phyloP scores from a whole-genome alignment of 2,113 vertebrate species.

The Otolemur garnettii region DNA sequence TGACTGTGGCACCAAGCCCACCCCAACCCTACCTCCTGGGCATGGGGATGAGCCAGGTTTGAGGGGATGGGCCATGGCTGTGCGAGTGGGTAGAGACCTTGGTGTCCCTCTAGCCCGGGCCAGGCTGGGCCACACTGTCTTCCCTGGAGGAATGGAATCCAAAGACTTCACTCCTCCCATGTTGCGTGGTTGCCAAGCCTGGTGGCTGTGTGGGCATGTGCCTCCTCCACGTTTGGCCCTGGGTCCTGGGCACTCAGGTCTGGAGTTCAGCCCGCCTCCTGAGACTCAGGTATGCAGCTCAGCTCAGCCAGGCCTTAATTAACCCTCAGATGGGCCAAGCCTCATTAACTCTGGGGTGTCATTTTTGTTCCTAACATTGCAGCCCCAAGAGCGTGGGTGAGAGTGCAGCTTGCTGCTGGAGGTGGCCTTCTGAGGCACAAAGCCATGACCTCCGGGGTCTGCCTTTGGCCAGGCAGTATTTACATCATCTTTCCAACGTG shows the following conservation, averaged over 20 bases:
- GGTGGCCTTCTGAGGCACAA: fast-evolving
- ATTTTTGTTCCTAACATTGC: background rate
- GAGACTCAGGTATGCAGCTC: background rate
- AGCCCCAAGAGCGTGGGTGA: fast-evolving
- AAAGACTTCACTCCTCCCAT: fast-evolving
- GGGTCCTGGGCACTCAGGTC: background rate
- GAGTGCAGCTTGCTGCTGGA: fast-evolving
- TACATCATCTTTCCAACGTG: too few species aligned
- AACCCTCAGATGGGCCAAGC: fast-evolving
- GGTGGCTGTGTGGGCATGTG: fast-evolving
- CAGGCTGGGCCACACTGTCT: fast-evolving
- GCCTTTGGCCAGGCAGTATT: background rate
- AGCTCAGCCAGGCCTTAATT: background rate
- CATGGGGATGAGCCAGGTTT: background rate
- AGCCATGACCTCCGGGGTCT: background rate
- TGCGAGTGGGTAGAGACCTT: fast-evolving
- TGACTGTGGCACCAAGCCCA: fast-evolving
- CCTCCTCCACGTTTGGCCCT: fast-evolving
- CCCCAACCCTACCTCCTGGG: too few species aligned
- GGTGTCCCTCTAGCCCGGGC: background rate
- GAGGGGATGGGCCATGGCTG: fast-evolving
- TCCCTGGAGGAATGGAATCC: too few species aligned
- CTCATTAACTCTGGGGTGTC: background rate
- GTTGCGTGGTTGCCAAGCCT: fast-evolving
- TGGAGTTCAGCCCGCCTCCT: fast-evolving